Conservation (phyloP, 1,140 invertebrate genomes). For the Hypothenemus hampei region DNA sequence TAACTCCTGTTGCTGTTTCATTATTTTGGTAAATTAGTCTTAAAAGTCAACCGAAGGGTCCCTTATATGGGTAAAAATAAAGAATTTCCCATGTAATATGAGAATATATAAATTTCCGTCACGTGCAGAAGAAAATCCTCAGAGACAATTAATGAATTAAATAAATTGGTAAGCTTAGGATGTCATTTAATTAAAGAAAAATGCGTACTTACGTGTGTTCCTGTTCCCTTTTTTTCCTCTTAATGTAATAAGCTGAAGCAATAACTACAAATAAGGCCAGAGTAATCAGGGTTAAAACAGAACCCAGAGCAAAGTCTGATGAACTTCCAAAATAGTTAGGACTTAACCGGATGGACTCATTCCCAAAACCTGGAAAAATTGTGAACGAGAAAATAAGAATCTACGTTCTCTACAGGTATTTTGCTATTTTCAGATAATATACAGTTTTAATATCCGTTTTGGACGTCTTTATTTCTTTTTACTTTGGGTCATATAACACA, state of each 20-base stretch:
- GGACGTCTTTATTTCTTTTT: constrained; percentile 14
- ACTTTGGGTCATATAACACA: constrained; percentile 9
- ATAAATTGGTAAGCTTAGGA: constrained; percentile 12
- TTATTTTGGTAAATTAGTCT: no score
- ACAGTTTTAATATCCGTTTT: constrained; percentile 23
- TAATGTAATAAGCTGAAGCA: constrained; percentile 69
- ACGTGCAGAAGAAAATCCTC: no score
- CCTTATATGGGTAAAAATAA: no score
- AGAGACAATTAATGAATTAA: constrained; percentile 1
- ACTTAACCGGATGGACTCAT: constrained; percentile 59
- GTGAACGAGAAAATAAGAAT: constrained; percentile 40
- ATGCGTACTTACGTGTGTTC: constrained; percentile 64
- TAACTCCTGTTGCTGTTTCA: no score
- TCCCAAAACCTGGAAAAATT: constrained; percentile 36
- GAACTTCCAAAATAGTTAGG: constrained; percentile 58
- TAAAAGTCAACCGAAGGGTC: no score
- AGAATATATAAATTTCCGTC: no score
- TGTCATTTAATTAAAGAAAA: constrained; percentile 17
- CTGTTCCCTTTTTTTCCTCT: constrained; percentile 70
- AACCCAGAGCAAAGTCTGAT: constrained; percentile 69
- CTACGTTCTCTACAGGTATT: constrained; percentile 9
- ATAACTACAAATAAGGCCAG: constrained; percentile 58
- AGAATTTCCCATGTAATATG: no score
- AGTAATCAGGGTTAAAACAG: constrained; percentile 69
- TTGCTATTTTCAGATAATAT: constrained; percentile 20